Evolutionary conservation across 2,113 vertebrate genomes (phyloP), one percentile per base, ranked within the genome.

Genomic region (Pogonocichla stellata): DNA sequence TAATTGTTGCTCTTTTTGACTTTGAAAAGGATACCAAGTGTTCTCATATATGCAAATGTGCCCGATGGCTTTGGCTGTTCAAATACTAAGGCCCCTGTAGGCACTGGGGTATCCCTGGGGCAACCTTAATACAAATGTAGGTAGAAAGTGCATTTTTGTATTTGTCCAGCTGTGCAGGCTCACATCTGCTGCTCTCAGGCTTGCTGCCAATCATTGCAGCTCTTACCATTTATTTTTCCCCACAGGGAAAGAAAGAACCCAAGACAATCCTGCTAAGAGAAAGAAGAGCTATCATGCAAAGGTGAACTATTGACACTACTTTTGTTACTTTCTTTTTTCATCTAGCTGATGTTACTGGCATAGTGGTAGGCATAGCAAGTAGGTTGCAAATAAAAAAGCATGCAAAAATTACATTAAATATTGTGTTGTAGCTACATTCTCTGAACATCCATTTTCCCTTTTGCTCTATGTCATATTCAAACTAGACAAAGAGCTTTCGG

Each of bases 101-200:
- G 73, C 51, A 45, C n/a, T 28, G 34, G 71, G 78, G 33, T 90
- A 86, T 73, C 75, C 91, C 95, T 62, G 38, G 75, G 80, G 91
- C 87, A 94, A 62, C 29, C 40, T 90, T 74, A 75, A 96, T 53
- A 92, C 67, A 94, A 88, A 78, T 29, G 70, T 81, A 86, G 80
- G 70, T 78, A 86, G 75, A 71, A 93, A 96, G 88, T 58, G 36
- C 38, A 54, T 48, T 71, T 77, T 67, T 91, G n/a, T 31, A 80
- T 95, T 82, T 74, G 80, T 80, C 93, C 95, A 97, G 95, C 82
- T 95, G 91, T 96, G 82, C 67, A 83, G 50, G n/a, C 47, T 88
- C 79, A 88, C 86, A 96, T 93, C 92, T 94, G 91, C 80, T 67
- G 12, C 86, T 95, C 66, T 85, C 78, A 89, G 71, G 70, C 88